phyloP scores from a whole-genome alignment of 2,888 invertebrate genomes.

The Acrobasis consociella region DNA sequence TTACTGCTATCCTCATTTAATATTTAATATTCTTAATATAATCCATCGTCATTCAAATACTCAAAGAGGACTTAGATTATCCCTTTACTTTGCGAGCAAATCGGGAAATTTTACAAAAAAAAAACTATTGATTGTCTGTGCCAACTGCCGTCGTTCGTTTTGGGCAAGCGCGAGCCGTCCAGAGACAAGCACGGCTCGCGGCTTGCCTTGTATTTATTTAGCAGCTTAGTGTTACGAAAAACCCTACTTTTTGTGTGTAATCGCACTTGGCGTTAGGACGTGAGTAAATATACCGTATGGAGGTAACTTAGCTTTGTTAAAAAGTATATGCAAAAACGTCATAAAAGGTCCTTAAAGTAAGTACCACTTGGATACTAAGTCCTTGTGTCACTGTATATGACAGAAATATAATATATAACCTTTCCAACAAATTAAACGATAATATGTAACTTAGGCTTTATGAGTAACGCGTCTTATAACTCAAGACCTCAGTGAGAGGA shows the following conservation, averaged over 20 bases:
- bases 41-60: not conserved
- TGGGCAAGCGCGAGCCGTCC: conserved; percentile 21
- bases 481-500: too few species aligned
- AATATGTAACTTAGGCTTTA: too few species aligned
- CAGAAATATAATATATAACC: too few species aligned
- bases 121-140: not conserved
- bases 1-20: not conserved
- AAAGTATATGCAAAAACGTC: not conserved
- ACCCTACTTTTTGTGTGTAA: conserved; percentile 36
- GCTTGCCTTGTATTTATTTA: conserved; percentile 58
- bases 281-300: conserved; percentile 12
- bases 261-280: not conserved
- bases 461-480: too few species aligned
- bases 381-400: too few species aligned
- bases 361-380: too few species aligned
- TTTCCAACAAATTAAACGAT: too few species aligned
- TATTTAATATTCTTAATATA: too few species aligned
- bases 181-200: conserved; percentile 32
- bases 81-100: too few species aligned
- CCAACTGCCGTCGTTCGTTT: conserved; percentile 12
- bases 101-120: not conserved
- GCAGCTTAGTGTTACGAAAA: conserved; percentile 45
- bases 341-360: too few species aligned
- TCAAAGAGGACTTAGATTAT: too few species aligned
- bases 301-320: not conserved